phyloP scores from a whole-genome alignment of 2,797 vertebrate genomes.

The Periparus ater region DNA sequence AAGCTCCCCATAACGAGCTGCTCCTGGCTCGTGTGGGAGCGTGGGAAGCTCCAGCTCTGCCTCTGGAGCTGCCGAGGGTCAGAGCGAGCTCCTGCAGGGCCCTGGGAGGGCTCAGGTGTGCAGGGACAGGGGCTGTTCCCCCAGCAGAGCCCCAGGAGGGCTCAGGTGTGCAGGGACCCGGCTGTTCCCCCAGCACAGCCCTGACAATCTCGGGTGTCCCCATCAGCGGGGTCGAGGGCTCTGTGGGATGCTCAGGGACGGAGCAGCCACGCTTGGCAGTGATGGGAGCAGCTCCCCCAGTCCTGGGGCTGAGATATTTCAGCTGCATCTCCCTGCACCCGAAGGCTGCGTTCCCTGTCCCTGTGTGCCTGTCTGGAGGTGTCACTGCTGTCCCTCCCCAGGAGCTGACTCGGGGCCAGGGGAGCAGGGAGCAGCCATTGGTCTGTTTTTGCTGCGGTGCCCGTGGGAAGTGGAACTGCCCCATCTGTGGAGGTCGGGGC shows the following conservation, averaged over 20 bases:
- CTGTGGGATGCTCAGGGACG: fast-evolving
- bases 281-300: not conserved
- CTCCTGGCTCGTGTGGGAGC: not conserved
- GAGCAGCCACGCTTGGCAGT: not conserved
- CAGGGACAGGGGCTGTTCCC: not conserved
- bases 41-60: fast-evolving
- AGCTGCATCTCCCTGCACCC: fast-evolving
- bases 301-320: not conserved
- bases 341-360: not conserved
- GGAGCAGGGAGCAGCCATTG: not conserved
- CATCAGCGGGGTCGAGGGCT: fast-evolving
- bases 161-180: not conserved
- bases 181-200: not conserved
- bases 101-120: not conserved
- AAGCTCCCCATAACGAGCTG: not conserved
- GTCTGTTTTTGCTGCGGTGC: not conserved
- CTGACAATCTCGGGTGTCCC: not conserved
- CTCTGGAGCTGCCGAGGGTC: fast-evolving
- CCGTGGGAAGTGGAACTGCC: not conserved
- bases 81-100: not conserved
- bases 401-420: not conserved
- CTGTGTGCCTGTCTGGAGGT: not conserved
- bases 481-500: not conserved
- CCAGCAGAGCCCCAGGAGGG: fast-evolving
- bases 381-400: not conserved